These are phyloP conservation scores for Hyposoter dolosus DNA, from an alignment of 2,888 invertebrate species.

Conservation along the genomic window DNA sequence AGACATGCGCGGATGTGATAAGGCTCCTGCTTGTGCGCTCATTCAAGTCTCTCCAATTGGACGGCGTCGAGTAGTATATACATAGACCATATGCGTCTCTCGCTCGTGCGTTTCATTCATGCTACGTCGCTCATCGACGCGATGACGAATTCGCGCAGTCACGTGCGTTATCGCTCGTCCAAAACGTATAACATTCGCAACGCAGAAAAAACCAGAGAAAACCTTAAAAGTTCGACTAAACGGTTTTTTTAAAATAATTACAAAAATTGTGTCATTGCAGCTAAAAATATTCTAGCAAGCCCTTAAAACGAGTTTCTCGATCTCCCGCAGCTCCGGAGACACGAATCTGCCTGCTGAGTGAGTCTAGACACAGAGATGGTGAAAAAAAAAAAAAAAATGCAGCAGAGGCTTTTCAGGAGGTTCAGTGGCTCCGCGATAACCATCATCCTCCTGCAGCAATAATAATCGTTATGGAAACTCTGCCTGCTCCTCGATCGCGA, in stretches of 20 bases:
- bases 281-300: too few relatives aligned
- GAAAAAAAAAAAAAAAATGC: constrained; percentile 10
- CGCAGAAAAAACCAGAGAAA: background rate
- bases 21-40: constrained; percentile 37
- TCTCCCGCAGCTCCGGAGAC: constrained; percentile 6
- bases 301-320: constrained; percentile 14
- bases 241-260: too few relatives aligned
- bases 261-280: too few relatives aligned
- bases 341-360: constrained; percentile 4
- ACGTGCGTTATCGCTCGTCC: background rate
- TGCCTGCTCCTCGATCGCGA: background rate
- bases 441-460: too few relatives aligned
- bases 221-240: too few relatives aligned
- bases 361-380: background rate
- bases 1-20: background rate
- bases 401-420: background rate
- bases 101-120: constrained; percentile 53
- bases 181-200: background rate
- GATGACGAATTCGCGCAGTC: background rate
- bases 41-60: constrained; percentile 52
- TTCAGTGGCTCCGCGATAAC: constrained; percentile 35
- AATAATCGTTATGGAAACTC: constrained; percentile 16
- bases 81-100: constrained; percentile 9
- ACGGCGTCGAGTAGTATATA: constrained; percentile 5
- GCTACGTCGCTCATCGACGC: constrained; percentile 15